These are phyloP conservation scores for Neodiprion lecontei DNA, from an alignment of 1,140 invertebrate genomes.

Conservation along the genomic window DNA sequence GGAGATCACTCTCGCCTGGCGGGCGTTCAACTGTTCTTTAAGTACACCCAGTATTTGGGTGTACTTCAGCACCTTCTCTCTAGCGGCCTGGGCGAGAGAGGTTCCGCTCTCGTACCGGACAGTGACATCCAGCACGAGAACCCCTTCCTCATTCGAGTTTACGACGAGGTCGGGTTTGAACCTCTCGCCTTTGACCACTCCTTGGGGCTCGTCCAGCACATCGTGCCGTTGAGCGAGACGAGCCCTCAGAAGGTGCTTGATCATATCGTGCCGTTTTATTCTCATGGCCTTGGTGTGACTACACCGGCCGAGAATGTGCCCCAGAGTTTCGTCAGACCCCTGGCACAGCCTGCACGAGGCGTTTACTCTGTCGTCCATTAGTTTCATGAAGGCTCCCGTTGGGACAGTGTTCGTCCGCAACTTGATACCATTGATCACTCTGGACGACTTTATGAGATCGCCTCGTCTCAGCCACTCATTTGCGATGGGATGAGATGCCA, in stretches of 20 bases:
- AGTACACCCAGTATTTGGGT: background rate
- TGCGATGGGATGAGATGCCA: slow-evolving; percentile 23
- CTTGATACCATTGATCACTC: background rate
- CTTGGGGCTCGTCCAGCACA: background rate
- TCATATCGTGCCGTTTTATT: slow-evolving; percentile 28
- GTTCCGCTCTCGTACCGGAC: slow-evolving; percentile 1
- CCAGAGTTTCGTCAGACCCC: background rate
- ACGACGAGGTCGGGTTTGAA: slow-evolving; percentile 14
- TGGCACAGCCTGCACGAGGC: background rate
- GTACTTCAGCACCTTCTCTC: background rate
- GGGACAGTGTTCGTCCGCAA: background rate
- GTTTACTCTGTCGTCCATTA: background rate
- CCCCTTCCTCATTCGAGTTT: background rate
- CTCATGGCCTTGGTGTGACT: background rate
- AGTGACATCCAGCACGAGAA: background rate
- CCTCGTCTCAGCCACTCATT: slow-evolving; percentile 28
- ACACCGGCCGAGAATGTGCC: slow-evolving; percentile 4
- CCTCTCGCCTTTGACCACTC: background rate
- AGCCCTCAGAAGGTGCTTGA: slow-evolving; percentile 29
- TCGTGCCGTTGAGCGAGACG: background rate
- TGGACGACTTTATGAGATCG: slow-evolving; percentile 28
- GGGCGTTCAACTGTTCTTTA: slow-evolving; percentile 7
- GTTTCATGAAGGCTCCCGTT: background rate
- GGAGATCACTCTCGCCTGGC: background rate
- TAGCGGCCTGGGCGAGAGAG: background rate